Evolutionary conservation across 2,888 invertebrate species (phyloP).

Genomic region (Drosophila neotestacea): DNA sequence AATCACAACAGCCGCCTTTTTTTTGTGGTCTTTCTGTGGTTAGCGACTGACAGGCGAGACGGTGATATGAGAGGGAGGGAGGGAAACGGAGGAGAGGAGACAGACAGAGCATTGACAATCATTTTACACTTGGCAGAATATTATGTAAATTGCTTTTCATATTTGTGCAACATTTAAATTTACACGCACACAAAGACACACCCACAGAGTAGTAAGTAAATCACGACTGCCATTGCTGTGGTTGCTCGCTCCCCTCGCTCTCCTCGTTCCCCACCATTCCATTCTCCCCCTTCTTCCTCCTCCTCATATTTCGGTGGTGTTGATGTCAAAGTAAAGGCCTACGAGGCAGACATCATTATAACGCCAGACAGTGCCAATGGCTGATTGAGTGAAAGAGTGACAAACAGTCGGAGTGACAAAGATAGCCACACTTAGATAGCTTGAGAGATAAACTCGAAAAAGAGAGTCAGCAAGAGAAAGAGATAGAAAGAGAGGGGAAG

Average conservation of each 20-base stretch:
- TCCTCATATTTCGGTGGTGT: slow-evolving; percentile 44
- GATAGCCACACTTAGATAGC: neutral
- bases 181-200: slow-evolving; percentile 47
- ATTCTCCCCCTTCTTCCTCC: too few species aligned
- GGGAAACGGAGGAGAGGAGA: neutral
- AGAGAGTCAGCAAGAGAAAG: neutral
- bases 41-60: slow-evolving; percentile 5
- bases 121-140: slow-evolving; percentile 81
- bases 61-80: neutral
- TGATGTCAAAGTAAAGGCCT: slow-evolving; percentile 74
- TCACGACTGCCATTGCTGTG: slow-evolving; percentile 40
- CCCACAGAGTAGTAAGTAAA: slow-evolving; percentile 51
- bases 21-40: neutral
- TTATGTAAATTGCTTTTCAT: slow-evolving; percentile 82
- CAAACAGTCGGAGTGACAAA: slow-evolving; percentile 6
- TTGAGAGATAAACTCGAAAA: neutral
- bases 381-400: slow-evolving; percentile 77
- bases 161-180: slow-evolving; percentile 82
- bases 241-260: slow-evolving; percentile 2
- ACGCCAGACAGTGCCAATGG: slow-evolving; percentile 61
- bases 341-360: slow-evolving; percentile 75
- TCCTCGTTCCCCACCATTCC: neutral
- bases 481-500: slow-evolving; percentile 10
- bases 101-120: slow-evolving; percentile 73
- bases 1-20: slow-evolving; percentile 9